phyloP scores from a whole-genome alignment of 2,113 vertebrate genomes.

The Psophia crepitans region DNA sequence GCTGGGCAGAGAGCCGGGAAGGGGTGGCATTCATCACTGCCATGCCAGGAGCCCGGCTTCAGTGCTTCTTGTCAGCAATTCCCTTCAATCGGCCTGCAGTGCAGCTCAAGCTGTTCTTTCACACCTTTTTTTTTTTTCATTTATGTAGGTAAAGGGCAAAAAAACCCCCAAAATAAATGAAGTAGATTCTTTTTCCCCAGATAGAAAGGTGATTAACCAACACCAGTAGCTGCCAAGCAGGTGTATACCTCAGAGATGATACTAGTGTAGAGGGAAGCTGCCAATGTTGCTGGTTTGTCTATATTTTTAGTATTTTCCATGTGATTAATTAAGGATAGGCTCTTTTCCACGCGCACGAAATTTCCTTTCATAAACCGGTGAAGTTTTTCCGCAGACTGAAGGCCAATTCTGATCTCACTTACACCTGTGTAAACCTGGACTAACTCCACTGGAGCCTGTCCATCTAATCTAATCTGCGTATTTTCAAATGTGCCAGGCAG shows the following conservation, averaged over 20 bases:
- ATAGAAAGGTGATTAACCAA: background rate
- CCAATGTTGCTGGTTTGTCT: background rate
- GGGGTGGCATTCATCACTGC: background rate
- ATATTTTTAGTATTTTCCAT: conserved; percentile 9
- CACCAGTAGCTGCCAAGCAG: background rate
- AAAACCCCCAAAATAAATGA: background rate
- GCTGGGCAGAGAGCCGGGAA: background rate
- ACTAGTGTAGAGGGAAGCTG: background rate
- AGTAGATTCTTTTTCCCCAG: background rate
- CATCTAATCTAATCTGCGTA: background rate
- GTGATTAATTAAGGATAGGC: conserved; percentile 11
- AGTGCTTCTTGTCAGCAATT: background rate
- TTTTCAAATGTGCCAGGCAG: background rate
- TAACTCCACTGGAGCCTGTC: background rate
- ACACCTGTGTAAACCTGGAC: conserved; percentile 48
- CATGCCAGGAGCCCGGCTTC: rapidly evolving
- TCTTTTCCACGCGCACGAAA: background rate
- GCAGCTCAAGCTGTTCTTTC: background rate
- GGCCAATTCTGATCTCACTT: conserved; percentile 60
- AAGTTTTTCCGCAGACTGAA: conserved; percentile 35
- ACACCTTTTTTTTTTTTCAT: background rate
- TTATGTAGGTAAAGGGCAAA: background rate
- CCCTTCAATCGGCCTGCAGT: background rate
- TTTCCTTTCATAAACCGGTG: conserved; percentile 21
- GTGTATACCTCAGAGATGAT: background rate